Evolutionary conservation across 1,140 invertebrate species (phyloP).

Genomic region (Stegodyphus mimosarum): DNA sequence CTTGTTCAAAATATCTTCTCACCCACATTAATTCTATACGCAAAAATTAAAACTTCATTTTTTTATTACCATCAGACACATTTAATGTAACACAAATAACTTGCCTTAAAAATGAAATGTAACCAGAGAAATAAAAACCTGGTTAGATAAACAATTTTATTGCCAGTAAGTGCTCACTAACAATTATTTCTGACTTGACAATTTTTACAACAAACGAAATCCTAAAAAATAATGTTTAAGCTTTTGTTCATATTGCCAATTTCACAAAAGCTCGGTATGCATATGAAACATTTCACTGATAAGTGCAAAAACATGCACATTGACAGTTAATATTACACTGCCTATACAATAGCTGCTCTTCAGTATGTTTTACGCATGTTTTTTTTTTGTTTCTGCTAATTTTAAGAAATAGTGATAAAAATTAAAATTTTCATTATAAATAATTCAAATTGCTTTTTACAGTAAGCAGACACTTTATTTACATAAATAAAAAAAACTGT

Average conservation of each 20-base stretch:
- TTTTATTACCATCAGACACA: no score
- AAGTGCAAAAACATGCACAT: conserved; percentile 4
- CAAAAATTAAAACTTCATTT: no score
- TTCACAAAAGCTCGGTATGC: conserved; percentile 17
- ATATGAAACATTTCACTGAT: conserved; percentile 12
- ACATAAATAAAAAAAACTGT: conserved; percentile 38
- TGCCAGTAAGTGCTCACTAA: conserved; percentile 44
- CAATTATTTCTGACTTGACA: conserved; percentile 41
- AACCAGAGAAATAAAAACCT: background rate
- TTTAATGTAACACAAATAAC: no score
- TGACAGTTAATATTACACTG: background rate
- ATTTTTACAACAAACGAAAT: conserved; percentile 27
- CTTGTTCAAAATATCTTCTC: no score
- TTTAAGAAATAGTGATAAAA: background rate
- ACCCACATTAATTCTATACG: no score
- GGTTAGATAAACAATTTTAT: conserved; percentile 37
- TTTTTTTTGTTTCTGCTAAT: background rate
- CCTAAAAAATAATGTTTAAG: conserved; percentile 11
- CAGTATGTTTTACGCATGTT: background rate
- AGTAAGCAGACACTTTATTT: conserved; percentile 38
- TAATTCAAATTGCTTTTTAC: background rate
- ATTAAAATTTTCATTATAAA: background rate
- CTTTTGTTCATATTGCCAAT: background rate
- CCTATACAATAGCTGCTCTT: conserved; percentile 11
- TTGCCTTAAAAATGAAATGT: background rate